Percentiles rank a stretch among this genome's conserved stretches.
Conservation (phyloP, 2,113 vertebrate species). For the Ranitomeya variabilis region DNA sequence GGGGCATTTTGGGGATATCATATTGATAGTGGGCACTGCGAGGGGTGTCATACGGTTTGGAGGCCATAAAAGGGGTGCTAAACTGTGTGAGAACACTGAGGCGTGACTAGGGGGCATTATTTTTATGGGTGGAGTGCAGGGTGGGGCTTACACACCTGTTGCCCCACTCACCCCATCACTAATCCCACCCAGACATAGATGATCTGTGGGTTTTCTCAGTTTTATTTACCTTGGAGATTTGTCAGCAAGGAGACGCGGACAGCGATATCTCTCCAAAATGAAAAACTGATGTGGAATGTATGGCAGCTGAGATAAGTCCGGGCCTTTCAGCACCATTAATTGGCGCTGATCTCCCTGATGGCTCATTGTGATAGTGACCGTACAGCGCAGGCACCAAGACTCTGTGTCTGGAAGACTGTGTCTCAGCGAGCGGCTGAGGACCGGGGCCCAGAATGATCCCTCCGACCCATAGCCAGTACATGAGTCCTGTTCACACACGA, state of each 20-base stretch:
- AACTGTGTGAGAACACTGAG: too few species aligned
- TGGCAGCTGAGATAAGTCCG: not conserved
- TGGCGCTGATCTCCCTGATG: not conserved
- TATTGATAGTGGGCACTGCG: too few species aligned
- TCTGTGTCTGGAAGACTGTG: not conserved
- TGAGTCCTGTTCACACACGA: constrained; percentile 4
- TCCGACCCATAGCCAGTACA: not conserved
- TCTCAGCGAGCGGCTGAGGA: not conserved
- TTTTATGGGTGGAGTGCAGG: too few species aligned
- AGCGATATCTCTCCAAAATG: not conserved
- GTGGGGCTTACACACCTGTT: not conserved
- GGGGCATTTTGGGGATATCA: too few species aligned
- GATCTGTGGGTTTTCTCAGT: not conserved
- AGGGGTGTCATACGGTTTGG: too few species aligned
- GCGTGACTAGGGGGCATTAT: too few species aligned
- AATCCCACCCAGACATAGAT: not conserved
- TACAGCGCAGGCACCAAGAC: not conserved
- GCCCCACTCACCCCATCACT: not conserved
- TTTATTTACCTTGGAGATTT: not conserved
- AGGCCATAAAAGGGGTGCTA: too few species aligned
- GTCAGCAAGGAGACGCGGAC: not conserved
- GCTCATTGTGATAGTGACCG: not conserved
- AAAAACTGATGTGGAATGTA: constrained; percentile 29
- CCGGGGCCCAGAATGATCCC: constrained; percentile 11
- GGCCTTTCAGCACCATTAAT: constrained; percentile 36